Evolutionary conservation across 2,888 invertebrate species (phyloP).

Genomic region (Dicycla oo): DNA sequence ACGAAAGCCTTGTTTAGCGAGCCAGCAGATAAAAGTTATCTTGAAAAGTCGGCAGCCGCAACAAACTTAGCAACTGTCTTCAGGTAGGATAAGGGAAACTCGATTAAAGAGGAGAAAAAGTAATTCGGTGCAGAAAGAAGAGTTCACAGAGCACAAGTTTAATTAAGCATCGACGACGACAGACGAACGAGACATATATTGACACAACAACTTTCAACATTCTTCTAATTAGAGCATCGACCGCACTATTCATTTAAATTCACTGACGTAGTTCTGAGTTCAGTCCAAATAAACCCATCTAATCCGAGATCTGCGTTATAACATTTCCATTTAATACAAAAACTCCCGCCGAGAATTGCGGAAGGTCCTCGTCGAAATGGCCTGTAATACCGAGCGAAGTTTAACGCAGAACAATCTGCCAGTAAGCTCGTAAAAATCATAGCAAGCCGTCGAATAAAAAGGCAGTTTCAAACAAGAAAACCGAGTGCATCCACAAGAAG

Average conservation of each 20-base stretch:
- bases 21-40: constrained; percentile 81
- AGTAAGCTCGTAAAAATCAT: constrained; percentile 61
- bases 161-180: constrained; percentile 51
- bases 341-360: constrained; percentile 28
- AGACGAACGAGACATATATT: constrained; percentile 19
- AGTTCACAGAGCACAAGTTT: constrained; percentile 72
- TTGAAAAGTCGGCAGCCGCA: constrained; percentile 78
- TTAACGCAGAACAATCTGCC: constrained; percentile 50
- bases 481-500: constrained; percentile 55
- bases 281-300: constrained; percentile 18
- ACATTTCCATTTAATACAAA: constrained; percentile 52
- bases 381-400: constrained; percentile 54
- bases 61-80: constrained; percentile 84
- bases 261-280: constrained; percentile 3
- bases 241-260: constrained; percentile 9
- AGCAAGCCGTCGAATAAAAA: constrained; percentile 50
- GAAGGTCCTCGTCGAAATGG: constrained; percentile 31
- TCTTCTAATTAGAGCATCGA: constrained; percentile 13
- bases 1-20: constrained; percentile 81
- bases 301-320: constrained; percentile 28
- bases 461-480: constrained; percentile 55
- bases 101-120: constrained; percentile 85
- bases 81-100: constrained; percentile 85
- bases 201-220: constrained; percentile 29
- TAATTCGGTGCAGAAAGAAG: constrained; percentile 76